These are phyloP conservation scores for Diuraphis noxia DNA, from an alignment of 1,140 invertebrate genomes.

Conservation along the genomic window DNA sequence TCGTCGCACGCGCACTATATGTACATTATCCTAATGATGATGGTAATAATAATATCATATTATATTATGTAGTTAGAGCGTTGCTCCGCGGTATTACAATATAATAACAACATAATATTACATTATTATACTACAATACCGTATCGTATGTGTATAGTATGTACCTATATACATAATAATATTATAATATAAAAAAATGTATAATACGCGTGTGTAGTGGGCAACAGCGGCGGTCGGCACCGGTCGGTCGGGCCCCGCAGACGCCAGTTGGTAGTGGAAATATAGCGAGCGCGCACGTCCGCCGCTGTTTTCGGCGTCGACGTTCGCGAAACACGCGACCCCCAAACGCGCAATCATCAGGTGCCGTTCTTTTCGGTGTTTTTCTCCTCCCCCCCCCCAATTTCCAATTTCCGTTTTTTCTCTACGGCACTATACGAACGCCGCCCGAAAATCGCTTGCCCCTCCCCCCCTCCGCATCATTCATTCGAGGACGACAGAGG, in stretches of 20 bases:
- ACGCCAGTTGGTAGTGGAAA: slow-evolving; percentile 10
- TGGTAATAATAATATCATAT: background rate
- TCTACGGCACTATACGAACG: no score
- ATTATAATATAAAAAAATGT: background rate
- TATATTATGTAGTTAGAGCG: no score
- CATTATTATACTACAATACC: background rate
- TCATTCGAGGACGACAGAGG: background rate
- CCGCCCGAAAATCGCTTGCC: no score
- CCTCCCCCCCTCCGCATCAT: no score
- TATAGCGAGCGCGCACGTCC: slow-evolving; percentile 17
- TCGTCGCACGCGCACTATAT: background rate
- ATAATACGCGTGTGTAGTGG: background rate
- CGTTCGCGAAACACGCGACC: background rate
- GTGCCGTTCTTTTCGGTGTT: background rate
- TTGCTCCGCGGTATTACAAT: no score
- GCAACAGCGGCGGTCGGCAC: background rate
- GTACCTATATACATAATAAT: slow-evolving; percentile 1
- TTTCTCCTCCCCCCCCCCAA: background rate
- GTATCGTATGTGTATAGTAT: background rate
- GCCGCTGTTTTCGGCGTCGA: background rate
- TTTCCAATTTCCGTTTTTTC: no score
- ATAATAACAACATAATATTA: background rate
- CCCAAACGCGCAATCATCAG: background rate
- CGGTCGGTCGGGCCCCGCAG: background rate
- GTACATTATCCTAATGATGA: background rate